Base-by-base conservation (phyloP, 2,797 vertebrate genomes). In the Protosalanx chinensis region DNA sequence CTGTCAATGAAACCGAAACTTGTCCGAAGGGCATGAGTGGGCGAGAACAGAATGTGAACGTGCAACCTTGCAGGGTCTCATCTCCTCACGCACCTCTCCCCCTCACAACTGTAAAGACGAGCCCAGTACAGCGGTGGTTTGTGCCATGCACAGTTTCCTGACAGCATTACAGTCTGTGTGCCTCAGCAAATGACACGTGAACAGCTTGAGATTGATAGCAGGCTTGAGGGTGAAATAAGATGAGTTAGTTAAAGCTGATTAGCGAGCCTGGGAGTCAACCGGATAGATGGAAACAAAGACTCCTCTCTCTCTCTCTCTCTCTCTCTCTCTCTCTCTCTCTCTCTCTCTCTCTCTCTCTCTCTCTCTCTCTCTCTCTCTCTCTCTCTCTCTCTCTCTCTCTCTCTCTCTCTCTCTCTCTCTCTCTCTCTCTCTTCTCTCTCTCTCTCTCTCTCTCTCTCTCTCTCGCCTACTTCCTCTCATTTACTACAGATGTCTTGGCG, bases 121-220 rank as follows among this genome's bases (percentile, higher is more conserved):
- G 64, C 15, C 20, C 80, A 88, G 76, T 12, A 46, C 41, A 64
- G 67, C 83, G 73, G 77, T 76, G 73, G 77, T 77, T 73, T 75
- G 79, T 41, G 20, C 57, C 18, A 37, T 60, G 74, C 76, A 15
- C 71, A 32, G 72, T 68, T 70, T 80, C 79, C 74, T 64, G 74
- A 78, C 72, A 70, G 62, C 57, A 64, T 76, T 65, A 15, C 7
- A 67, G 81, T 67, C 57, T 72, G 76, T 70, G 80, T 63, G 70
- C 75, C 72, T 63, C 74, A 83, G 85, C 83, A 82, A 86, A 88
- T 76, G 81, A 82, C 74, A 81, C 61, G 78, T 75, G 87, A 85
- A 84, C 78, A 88, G 84, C 84, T 86, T 85, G 84, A 81, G 82
- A 75, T 80, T 75, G 78, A 88, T 82, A 79, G 75, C 79, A 76